Conservation (phyloP, 2,888 invertebrate genomes). For the Xestia ashworthii region DNA sequence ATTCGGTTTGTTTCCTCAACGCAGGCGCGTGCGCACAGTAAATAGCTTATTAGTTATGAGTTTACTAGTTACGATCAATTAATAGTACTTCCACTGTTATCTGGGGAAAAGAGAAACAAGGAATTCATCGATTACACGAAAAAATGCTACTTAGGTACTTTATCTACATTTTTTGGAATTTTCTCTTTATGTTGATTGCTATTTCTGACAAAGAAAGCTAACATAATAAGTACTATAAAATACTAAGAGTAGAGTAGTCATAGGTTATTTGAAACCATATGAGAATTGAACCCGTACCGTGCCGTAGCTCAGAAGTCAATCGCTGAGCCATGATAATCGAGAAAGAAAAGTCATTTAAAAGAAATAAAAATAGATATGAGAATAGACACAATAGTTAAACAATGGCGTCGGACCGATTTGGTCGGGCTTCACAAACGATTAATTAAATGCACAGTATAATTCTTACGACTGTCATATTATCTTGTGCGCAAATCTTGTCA, state of each 20-base stretch:
- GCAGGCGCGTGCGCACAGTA: slow-evolving; percentile 48
- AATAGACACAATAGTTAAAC: too few relatives aligned
- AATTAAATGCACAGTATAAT: background rate
- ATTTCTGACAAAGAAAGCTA: background rate
- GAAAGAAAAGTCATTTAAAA: background rate
- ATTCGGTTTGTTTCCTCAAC: slow-evolving; percentile 47
- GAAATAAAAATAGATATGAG: background rate
- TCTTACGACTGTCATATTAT: background rate
- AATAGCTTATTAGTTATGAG: slow-evolving; percentile 46
- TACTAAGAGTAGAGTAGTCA: background rate
- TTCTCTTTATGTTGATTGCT: background rate
- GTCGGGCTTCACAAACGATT: too few relatives aligned
- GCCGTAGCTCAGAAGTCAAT: background rate
- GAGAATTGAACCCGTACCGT: background rate
- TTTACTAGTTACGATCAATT: slow-evolving; percentile 36
- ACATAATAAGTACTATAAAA: background rate
- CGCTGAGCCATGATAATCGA: background rate
- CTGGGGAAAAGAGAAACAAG: slow-evolving; percentile 11
- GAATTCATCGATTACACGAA: background rate
- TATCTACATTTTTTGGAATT: background rate
- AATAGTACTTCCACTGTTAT: slow-evolving; percentile 30
- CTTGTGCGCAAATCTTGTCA: background rate
- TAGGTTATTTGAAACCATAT: background rate
- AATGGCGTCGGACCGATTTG: too few relatives aligned
- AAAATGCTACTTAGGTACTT: background rate